Conservation (phyloP, 2,113 vertebrate genomes). For the Electrona antarctica region DNA sequence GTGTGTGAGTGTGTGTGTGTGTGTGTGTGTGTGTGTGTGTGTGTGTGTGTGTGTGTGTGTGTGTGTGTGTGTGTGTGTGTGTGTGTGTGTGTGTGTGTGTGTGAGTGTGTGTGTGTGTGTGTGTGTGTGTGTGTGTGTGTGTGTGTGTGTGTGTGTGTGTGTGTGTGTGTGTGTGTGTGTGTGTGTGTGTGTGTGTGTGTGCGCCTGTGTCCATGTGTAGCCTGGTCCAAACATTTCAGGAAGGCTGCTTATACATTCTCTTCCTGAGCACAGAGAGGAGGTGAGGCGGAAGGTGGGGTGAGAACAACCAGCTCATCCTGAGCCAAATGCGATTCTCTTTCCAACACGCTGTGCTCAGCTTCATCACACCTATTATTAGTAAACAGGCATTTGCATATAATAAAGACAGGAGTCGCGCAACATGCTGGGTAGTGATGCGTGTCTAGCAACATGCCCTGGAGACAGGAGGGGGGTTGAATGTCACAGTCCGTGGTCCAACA, state of each 20-base stretch:
- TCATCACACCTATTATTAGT: background rate
- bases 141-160: too few relatives aligned
- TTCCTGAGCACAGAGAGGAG: constrained; percentile 29
- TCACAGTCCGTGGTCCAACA: background rate
- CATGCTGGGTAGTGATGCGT: background rate
- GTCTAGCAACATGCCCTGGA: background rate
- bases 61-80: too few relatives aligned
- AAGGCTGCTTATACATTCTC: constrained; percentile 46
- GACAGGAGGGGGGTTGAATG: background rate
- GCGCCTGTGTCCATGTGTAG: background rate
- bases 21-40: too few relatives aligned
- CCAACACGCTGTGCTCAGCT: background rate
- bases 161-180: too few relatives aligned
- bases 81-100: constrained; percentile 1
- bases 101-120: background rate
- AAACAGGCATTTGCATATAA: background rate
- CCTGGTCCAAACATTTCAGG: constrained; percentile 47
- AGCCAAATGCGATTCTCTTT: constrained; percentile 22
- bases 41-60: too few relatives aligned
- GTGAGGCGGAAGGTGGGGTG: constrained; percentile 39
- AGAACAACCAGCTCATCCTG: constrained; percentile 27
- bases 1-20: too few relatives aligned
- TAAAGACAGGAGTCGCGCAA: background rate
- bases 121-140: constrained; percentile 44
- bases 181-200: background rate